Percentiles rank a stretch among this genome's conserved stretches.
Evolutionary conservation across 2,888 invertebrate species (phyloP).

Genomic region (Nemotelus nigrinus): DNA sequence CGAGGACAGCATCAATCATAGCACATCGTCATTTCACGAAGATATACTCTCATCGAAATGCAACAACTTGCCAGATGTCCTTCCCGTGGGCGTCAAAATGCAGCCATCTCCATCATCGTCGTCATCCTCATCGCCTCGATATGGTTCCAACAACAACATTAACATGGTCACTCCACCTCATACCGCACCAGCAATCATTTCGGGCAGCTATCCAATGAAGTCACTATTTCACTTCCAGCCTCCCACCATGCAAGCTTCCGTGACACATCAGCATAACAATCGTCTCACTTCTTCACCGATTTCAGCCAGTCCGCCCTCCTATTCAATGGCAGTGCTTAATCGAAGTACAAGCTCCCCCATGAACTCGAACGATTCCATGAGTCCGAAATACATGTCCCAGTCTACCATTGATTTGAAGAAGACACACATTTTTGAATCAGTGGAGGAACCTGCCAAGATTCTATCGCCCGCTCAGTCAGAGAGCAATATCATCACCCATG

Average conservation of each 20-base stretch:
- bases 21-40: slow-evolving; percentile 50
- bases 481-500: slow-evolving; percentile 57
- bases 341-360: slow-evolving; percentile 46
- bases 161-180: slow-evolving; percentile 52
- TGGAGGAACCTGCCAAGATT: slow-evolving; percentile 57
- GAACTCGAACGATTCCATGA: slow-evolving; percentile 57
- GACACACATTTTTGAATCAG: slow-evolving; percentile 60
- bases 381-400: slow-evolving; percentile 61
- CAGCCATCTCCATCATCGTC: slow-evolving; percentile 57
- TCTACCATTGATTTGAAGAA: slow-evolving; percentile 64
- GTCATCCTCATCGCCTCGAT: slow-evolving; percentile 57
- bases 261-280: slow-evolving; percentile 15
- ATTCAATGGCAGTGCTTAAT: slow-evolving; percentile 48
- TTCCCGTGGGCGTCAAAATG: slow-evolving; percentile 68
- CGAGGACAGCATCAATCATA: slow-evolving; percentile 62
- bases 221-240: slow-evolving; percentile 58
- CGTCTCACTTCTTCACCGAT: slow-evolving; percentile 45
- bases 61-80: slow-evolving; percentile 68
- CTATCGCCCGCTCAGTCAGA: slow-evolving; percentile 63
- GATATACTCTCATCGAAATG: slow-evolving; percentile 54
- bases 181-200: slow-evolving; percentile 56
- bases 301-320: slow-evolving; percentile 55
- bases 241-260: slow-evolving; percentile 53
- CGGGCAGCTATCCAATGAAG: slow-evolving; percentile 54
- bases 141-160: slow-evolving; percentile 61